phyloP scores from a whole-genome alignment of 64 coral and sea anemone genomes.

The Actinia equina region DNA sequence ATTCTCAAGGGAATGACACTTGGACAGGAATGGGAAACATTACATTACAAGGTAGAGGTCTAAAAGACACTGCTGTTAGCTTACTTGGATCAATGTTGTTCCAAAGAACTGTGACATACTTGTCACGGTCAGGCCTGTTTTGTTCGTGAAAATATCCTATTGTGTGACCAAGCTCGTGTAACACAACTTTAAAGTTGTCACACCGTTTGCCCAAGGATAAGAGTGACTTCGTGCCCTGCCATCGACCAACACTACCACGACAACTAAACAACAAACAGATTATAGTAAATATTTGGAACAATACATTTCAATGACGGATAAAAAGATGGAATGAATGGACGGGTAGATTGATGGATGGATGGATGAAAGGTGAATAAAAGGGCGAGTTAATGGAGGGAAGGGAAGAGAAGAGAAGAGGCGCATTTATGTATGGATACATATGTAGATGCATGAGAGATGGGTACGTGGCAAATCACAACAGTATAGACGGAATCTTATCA shows the following conservation, averaged over 20 bases:
- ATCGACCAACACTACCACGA: slow-evolving; percentile 16
- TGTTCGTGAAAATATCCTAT: slow-evolving; percentile 67
- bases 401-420: no score
- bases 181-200: slow-evolving; percentile 32
- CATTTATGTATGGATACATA: no score
- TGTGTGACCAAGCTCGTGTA: slow-evolving; percentile 68
- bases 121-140: slow-evolving; percentile 56
- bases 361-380: background rate
- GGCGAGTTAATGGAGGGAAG: no score
- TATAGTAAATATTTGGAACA: background rate
- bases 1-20: background rate
- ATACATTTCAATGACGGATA: background rate
- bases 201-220: slow-evolving; percentile 8
- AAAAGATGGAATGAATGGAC: background rate
- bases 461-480: no score
- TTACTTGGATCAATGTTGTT: slow-evolving; percentile 43
- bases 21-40: no score
- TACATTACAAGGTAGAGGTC: no score
- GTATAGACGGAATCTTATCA: no score
- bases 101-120: slow-evolving; percentile 35
- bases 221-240: background rate
- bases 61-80: background rate
- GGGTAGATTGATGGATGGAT: background rate
- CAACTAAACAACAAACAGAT: background rate
- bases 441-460: no score